Evolutionary conservation across 2,797 vertebrate species (phyloP), one percentile per base, ranked within the genome.

Genomic region (Alcedo quadribrachys): DNA sequence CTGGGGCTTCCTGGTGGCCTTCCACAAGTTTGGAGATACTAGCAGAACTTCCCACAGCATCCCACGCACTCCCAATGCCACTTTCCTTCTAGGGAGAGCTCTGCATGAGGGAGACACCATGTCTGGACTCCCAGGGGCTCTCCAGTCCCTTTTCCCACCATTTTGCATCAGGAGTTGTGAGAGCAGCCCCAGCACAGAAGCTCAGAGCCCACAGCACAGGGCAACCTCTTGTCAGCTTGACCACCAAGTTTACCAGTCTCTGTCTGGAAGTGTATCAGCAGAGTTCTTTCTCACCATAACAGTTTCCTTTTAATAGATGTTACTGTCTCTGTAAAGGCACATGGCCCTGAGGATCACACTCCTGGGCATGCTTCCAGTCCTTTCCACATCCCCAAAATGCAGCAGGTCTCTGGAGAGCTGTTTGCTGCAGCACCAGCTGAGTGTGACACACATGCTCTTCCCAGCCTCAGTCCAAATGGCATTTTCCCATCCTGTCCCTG

Each of bases 211-310:
- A 15, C 18, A 63, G 60, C 22, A n/a, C 9, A 2, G 42, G 48
- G 20, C 19, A 46, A 32, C 28, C 15, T 17, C 32, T 46, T 37
- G 9, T 58, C 27, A 24, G 73, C 35, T 57, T 21, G 2, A n/a
- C 35, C 1, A 2, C 15, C 14, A 2, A 0, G 35, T 6, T 48
- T 20, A n/a, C 53, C 48, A 43, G 16, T 20, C 6, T 43, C 45
- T 24, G 33, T 16, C 42, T 50, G 20, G 19, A 25, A 69, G 27
- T 12, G 15, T 8, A 19, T 40, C 14, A 30, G 18, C 17, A 27
- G 17, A 37, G 24, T 12, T 60, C 15, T 51, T 55, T 67, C 40
- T 75, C 40, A 25, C 40, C 4, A 24, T 33, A 67, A 53, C 0
- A 4, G 48, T 71, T 84, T 78, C 70, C 58, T 54, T 63, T 33